Percentiles rank a stretch among this genome's conserved stretches.
Evolutionary conservation across 2,888 invertebrate genomes (phyloP).

Genomic region (Pardosa pseudoannulata): DNA sequence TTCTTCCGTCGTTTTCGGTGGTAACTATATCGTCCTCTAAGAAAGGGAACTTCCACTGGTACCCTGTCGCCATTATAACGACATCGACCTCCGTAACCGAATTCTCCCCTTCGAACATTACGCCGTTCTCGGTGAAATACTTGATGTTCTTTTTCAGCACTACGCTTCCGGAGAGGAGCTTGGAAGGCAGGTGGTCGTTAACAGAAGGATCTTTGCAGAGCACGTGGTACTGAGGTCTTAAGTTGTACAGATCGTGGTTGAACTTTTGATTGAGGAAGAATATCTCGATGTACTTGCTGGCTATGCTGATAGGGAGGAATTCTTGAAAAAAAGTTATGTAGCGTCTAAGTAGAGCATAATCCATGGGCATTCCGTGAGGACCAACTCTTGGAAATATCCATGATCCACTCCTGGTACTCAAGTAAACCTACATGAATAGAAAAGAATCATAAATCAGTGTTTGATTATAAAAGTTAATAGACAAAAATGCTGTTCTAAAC

Average conservation of each 20-base stretch:
- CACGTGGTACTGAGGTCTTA: conserved; percentile 77
- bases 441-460: too few relatives aligned
- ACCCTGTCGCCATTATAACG: conserved; percentile 77
- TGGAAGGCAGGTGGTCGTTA: conserved; percentile 79
- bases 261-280: conserved; percentile 28
- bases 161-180: conserved; percentile 78
- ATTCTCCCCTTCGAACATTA: conserved; percentile 76
- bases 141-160: conserved; percentile 76
- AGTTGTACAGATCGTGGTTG: conserved; percentile 77
- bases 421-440: conserved; percentile 27
- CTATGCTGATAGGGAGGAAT: conserved; percentile 29
- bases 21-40: conserved; percentile 74
- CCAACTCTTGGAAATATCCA: conserved; percentile 52
- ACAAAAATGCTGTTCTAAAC: too few relatives aligned
- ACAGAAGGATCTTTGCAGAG: conserved; percentile 76
- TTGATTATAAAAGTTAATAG: too few relatives aligned
- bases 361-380: conserved; percentile 43
- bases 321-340: conserved; percentile 45
- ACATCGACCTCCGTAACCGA: conserved; percentile 76
- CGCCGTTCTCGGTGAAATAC: conserved; percentile 75
- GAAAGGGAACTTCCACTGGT: conserved; percentile 77
- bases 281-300: conserved; percentile 46
- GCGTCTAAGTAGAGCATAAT: conserved; percentile 31
- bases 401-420: conserved; percentile 49
- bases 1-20: conserved; percentile 12